phyloP scores from a whole-genome alignment of 2,113 vertebrate species.

The Spea bombifrons region DNA sequence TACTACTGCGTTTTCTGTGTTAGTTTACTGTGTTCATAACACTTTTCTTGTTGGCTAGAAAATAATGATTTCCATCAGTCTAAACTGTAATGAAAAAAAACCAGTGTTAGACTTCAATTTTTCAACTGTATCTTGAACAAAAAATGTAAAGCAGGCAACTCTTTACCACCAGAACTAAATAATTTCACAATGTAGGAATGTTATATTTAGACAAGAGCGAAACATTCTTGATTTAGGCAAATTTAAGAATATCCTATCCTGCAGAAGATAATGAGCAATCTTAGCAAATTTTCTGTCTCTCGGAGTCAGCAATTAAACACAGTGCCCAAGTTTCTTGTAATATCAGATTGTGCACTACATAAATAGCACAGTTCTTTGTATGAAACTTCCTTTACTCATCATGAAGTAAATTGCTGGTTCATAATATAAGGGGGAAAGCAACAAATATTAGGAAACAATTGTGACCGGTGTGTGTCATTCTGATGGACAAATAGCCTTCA shows the following conservation, averaged over 20 bases:
- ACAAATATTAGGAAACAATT: too few relatives aligned
- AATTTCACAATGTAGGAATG: conserved; percentile 5
- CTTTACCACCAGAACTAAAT: conserved; percentile 4
- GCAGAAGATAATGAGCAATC: conserved; percentile 26
- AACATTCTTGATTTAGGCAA: conserved; percentile 19
- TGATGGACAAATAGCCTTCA: too few relatives aligned
- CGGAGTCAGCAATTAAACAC: conserved; percentile 25
- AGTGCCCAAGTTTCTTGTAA: not conserved
- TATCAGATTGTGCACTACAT: not conserved
- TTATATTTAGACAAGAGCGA: conserved; percentile 26
- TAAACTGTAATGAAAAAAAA: not conserved
- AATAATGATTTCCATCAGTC: too few relatives aligned
- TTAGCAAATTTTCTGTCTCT: conserved; percentile 25
- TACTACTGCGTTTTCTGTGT: too few relatives aligned
- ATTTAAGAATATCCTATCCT: conserved; percentile 24
- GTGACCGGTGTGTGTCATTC: too few relatives aligned
- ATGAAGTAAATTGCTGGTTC: too few relatives aligned
- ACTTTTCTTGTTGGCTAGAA: too few relatives aligned
- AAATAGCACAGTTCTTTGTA: conserved; percentile 1
- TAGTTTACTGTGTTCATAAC: too few relatives aligned
- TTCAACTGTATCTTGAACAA: too few relatives aligned
- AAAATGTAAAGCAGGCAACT: not conserved
- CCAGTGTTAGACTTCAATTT: not conserved
- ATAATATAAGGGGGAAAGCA: too few relatives aligned
- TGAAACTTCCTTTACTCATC: not conserved